phyloP scores from a whole-genome alignment of 2,888 invertebrate genomes.

The Copidosoma aretas region DNA sequence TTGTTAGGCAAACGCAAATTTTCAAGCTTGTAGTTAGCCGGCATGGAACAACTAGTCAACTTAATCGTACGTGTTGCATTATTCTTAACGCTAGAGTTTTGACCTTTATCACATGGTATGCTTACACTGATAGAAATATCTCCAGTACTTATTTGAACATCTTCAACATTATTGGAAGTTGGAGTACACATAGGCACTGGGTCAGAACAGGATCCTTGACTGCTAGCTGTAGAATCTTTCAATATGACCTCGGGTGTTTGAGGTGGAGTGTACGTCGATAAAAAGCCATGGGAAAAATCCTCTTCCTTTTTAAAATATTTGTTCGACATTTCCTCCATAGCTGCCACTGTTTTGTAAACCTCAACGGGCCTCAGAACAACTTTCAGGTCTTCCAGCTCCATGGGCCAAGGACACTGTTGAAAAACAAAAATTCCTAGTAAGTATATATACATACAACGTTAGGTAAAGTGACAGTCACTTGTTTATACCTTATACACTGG shows the following conservation, averaged over 20 bases:
- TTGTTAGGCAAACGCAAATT: neutral
- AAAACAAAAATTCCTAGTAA: neutral
- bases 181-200: neutral
- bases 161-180: constrained; percentile 7
- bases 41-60: constrained; percentile 8
- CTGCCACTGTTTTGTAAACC: too few relatives aligned
- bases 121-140: constrained; percentile 5
- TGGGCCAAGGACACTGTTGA: neutral
- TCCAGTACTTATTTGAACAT: neutral
- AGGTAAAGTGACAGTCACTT: neutral
- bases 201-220: neutral
- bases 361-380: too few relatives aligned
- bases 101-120: neutral
- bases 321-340: too few relatives aligned
- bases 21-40: constrained; percentile 13
- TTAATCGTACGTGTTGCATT: constrained; percentile 15
- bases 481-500: too few relatives aligned
- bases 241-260: neutral
- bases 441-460: neutral
- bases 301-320: too few relatives aligned
- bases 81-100: constrained; percentile 8
- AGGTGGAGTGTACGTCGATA: neutral
- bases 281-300: too few relatives aligned
- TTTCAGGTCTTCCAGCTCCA: too few relatives aligned
- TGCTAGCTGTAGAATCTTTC: neutral